These are phyloP conservation scores for Turdus rufiventris DNA, from an alignment of 2,113 vertebrate species.

Conservation along the genomic window DNA sequence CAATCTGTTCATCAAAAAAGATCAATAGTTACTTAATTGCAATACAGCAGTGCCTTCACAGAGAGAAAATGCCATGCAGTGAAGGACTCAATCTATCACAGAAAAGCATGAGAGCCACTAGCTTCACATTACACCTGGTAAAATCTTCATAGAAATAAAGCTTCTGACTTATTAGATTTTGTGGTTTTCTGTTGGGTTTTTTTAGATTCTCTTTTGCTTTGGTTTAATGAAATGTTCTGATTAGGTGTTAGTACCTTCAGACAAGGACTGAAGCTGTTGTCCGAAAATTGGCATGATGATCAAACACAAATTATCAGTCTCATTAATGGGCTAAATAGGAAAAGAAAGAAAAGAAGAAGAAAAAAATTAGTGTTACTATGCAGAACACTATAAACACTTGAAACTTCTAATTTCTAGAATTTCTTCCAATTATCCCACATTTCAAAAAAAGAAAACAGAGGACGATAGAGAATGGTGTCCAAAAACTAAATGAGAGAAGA, in stretches of 20 bases:
- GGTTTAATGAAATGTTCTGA: neutral
- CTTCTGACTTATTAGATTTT: neutral
- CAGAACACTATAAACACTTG: neutral
- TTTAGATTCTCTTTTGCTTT: neutral
- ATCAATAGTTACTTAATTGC: constrained; percentile 39
- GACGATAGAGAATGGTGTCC: neutral
- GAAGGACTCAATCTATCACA: neutral
- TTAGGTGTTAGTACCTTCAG: neutral
- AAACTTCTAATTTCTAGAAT: neutral
- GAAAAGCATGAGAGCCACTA: neutral
- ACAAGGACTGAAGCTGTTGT: neutral
- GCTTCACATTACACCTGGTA: neutral
- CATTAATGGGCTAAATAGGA: neutral
- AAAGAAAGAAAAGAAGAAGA: neutral
- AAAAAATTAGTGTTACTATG: neutral
- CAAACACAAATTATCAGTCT: neutral
- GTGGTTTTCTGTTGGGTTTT: neutral
- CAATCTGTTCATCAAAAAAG: constrained; percentile 24
- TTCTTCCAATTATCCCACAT: neutral
- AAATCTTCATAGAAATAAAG: neutral
- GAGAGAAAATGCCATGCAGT: neutral
- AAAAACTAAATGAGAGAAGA: neutral
- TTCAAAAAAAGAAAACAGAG: neutral
- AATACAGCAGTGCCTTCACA: neutral
- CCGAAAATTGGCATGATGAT: neutral